These are phyloP conservation scores for Romanogobio albipinnatus DNA, from an alignment of 2,113 vertebrate genomes.

Conservation along the genomic window DNA sequence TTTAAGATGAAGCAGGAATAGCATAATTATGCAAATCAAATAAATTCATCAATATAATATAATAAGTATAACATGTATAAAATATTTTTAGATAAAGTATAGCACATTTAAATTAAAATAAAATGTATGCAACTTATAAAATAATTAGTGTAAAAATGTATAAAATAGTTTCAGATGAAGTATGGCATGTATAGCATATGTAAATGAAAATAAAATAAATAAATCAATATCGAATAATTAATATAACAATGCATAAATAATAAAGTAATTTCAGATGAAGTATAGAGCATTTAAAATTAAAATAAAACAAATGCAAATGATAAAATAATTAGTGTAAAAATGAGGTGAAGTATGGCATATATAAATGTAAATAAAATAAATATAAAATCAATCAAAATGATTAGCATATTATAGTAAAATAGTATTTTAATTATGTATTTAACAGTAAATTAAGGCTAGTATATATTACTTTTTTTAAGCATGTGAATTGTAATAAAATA, in stretches of 20 bases:
- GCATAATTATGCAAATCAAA: no score
- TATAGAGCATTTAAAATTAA: background rate
- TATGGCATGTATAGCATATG: background rate
- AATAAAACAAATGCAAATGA: no score
- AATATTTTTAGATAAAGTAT: background rate
- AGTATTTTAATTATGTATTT: background rate
- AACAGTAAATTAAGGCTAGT: no score
- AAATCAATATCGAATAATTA: no score
- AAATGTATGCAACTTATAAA: no score
- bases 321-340: no score
- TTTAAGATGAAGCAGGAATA: no score
- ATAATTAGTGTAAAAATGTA: no score
- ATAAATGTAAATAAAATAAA: background rate
- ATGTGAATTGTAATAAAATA: background rate
- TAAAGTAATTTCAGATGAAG: background rate
- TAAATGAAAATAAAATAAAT: background rate
- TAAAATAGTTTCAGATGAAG: background rate
- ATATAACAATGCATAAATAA: no score
- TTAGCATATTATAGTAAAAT: no score
- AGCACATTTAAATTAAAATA: background rate
- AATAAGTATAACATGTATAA: background rate
- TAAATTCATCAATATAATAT: no score
- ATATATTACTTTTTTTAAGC: background rate
- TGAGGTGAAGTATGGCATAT: background rate
- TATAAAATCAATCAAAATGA: background rate